Evolutionary conservation across 2,113 vertebrate species (phyloP), one percentile per base, ranked within the genome.

Genomic region (cat (Felis catus)): DNA sequence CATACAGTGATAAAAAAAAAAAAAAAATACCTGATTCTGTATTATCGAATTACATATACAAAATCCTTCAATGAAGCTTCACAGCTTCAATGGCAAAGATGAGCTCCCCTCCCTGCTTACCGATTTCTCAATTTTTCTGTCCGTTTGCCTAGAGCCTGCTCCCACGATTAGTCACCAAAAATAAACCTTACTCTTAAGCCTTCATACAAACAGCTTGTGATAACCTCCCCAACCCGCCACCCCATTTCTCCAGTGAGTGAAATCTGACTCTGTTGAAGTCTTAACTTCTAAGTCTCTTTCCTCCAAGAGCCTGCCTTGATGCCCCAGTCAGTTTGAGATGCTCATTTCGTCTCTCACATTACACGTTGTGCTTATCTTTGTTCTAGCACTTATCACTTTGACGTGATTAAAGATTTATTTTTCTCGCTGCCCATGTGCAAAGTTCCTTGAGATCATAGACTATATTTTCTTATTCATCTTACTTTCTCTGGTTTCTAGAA

Each of bases 171-270:
- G 84, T 83, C 55, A 89, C 78, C 48, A 25, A 13, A 13, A 74
- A n/a, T 14, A 71, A 4, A 3, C 25, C 25, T 39, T 27, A 23
- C 12, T 9, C 71, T 39, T 27, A 80, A 6, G 8, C 25, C 27
- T 45, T 58, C 36, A 13, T 63, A 65, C 10, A 31, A 36, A 53
- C 80, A 63, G 27, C 39, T 41, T 85, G 2, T 36, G 51, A 65
- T 5, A 82, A 27, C 7, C 2, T 3, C 3, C 0, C 14, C 7
- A 19, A 18, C 55, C 19, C 58, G 3, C 58, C 21, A 0, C 19
- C 39, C 7, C 2, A 48, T 78, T n/a, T 61, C 33, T n/a, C 4
- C 36, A 65, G 19, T 4, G 53, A 25, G 45, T 33, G 10, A 80
- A 91, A 2, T 39, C n/a, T 51, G 65, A 91, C 15, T 11, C 33